Evolutionary conservation across 1,140 invertebrate genomes (phyloP).

Genomic region (Copidosoma floridanum): DNA sequence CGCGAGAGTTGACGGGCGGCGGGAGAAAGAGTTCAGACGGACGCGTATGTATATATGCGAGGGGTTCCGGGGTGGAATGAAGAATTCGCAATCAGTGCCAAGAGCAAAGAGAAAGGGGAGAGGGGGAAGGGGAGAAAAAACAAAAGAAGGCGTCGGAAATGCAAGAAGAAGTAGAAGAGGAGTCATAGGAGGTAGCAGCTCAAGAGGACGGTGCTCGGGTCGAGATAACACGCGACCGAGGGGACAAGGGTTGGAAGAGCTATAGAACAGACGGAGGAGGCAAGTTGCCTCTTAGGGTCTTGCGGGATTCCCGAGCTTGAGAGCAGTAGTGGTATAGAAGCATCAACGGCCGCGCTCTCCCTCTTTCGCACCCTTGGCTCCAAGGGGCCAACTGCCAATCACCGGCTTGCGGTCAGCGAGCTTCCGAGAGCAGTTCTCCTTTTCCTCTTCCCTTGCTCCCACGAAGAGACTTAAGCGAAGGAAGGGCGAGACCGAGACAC

Average conservation of each 20-base stretch:
- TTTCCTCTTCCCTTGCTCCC: too few species aligned
- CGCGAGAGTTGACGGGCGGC: neutral
- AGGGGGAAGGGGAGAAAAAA: neutral
- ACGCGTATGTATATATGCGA: too few species aligned
- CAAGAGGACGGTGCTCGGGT: too few species aligned
- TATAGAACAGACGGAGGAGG: neutral
- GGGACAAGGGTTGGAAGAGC: neutral
- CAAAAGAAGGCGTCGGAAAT: neutral
- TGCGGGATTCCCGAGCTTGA: conserved; percentile 10
- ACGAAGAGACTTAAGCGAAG: too few species aligned
- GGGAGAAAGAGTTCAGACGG: too few species aligned
- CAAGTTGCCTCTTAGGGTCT: conserved; percentile 1
- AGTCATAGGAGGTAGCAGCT: neutral
- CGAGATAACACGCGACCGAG: too few species aligned
- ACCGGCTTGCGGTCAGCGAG: conserved; percentile 8
- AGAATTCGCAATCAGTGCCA: neutral
- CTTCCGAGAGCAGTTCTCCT: neutral
- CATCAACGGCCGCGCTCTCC: too few species aligned
- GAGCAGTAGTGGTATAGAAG: neutral
- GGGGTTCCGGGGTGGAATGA: neutral
- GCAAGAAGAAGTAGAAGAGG: neutral
- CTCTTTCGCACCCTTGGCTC: neutral
- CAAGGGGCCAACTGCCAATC: conserved; percentile 14
- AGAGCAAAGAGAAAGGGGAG: neutral
- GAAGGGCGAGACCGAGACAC: conserved; percentile 13